Evolutionary conservation across 1,140 invertebrate species (phyloP), one percentile per base, ranked within the genome.

Genomic region (Leptinotarsa defecta): DNA sequence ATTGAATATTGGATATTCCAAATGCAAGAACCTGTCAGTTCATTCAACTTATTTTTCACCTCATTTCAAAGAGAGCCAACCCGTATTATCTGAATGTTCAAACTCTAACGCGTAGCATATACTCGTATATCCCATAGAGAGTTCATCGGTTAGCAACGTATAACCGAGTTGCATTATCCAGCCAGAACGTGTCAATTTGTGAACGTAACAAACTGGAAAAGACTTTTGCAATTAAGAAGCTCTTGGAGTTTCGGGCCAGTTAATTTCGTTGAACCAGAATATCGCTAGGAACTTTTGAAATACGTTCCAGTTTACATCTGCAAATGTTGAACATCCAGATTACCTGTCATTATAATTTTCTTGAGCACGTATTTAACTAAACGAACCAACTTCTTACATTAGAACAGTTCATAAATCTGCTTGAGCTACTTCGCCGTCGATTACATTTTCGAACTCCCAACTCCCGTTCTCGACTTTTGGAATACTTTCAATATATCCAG

Each of bases 131-230:
- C 6, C 52, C 52, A 57, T 0, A 57, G n/a, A 57, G n/a, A 57
- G 52, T 57, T 57, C 52, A 57, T 57, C 13, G 15, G 52, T 57
- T 57, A 57, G 17, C n/a, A 57, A 19, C 15, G 13, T 19, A 15
- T 57, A 57, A 57, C 52, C n/a, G 13, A 15, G 52, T 57, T 57
- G 52, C 52, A 57, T 57, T 57, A 57, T 15, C 64, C 64, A 65
- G 27, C 64, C 68, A 77, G 80, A 79, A 82, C 79, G 81, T 82
- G 81, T 82, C 81, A 82, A 82, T 82, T 82, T 82, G 81, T 81
- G 76, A 81, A 81, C 74, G 81, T 80, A 81, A 81, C 79, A 81
- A 81, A 82, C 79, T 81, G 81, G 79, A 82, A 82, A 82, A 81
- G 81, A 82, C 81, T 82, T 78, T 80, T 62, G 81, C 79, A 82